Evolutionary conservation across 2,797 vertebrate genomes (phyloP), one percentile per base, ranked within the genome.

Genomic region (Peromyscus attwateri): DNA sequence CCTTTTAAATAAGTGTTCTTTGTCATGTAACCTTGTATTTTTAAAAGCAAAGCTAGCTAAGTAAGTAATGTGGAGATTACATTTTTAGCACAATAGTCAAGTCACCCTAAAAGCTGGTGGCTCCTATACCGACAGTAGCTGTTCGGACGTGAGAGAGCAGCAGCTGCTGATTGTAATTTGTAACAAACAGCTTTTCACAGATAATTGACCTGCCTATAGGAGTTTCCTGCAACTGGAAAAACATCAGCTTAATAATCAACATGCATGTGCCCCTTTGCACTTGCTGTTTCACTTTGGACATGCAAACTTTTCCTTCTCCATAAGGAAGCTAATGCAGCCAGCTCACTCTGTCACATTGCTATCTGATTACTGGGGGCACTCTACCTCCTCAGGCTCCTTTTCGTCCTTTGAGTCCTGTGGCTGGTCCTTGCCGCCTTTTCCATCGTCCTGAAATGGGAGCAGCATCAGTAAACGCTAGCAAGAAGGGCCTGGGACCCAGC

Each of bases 21-120:
- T 90, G 83, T 93, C 79, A 62, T 93, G 91, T 91, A 92, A 87
- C 70, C 70, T 96, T 97, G 40, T 89, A 94, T 96, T 95, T 82
- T 97, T 93, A 97, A 98, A 98, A 80, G 96, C 92, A 97, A 95
- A 97, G 88, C 94, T 95, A 94, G 71, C 96, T 80, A 97, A n/a
- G n/a, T n/a, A n/a, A n/a, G n/a, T n/a, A n/a, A 98, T 14, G 52
- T 80, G 85, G 80, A 98, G 98, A 97, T 98, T 37, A 92, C 7
- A 93, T 92, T 94, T 97, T 98, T 81, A 95, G 66, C 71, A 95
- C 49, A 21, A 85, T 92, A 97, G 11, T 3, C 73, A 97, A 92
- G 73, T 92, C 97, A 55, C 85, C 91, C 82, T 83, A 92, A 62
- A 93, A 96, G 64, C 27, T 93, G 68, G 66, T 87, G 84, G 34